phyloP scores from a whole-genome alignment of 2,888 invertebrate species.

The Lordiphosa andalusiaca region DNA sequence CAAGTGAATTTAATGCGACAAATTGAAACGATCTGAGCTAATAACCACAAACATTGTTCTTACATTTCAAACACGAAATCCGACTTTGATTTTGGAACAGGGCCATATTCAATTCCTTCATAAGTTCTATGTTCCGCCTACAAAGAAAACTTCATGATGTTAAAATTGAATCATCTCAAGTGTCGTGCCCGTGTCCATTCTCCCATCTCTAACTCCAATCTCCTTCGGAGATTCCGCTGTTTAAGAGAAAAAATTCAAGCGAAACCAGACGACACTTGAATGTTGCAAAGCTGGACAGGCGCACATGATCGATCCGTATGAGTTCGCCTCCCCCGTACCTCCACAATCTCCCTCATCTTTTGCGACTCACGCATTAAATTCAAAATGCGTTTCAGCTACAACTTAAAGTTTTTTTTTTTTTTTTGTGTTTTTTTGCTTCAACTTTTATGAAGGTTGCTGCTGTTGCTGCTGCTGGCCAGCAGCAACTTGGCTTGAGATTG shows the following conservation, averaged over 20 bases:
- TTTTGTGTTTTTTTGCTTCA: slow-evolving; percentile 11
- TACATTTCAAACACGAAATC: too few relatives aligned
- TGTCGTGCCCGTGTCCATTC: too few relatives aligned
- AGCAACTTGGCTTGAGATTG: slow-evolving; percentile 15
- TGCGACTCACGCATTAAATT: slow-evolving; percentile 66
- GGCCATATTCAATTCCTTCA: too few relatives aligned
- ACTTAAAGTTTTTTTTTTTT: slow-evolving; percentile 13
- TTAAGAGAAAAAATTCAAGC: slow-evolving; percentile 38
- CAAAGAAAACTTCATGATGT: too few relatives aligned
- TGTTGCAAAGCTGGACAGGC: slow-evolving; percentile 73
- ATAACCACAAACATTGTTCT: too few relatives aligned
- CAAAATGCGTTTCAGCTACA: slow-evolving; percentile 66
- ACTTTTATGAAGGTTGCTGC: slow-evolving; percentile 54
- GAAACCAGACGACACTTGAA: slow-evolving; percentile 73
- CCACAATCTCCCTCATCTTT: not conserved
- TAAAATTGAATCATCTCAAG: too few relatives aligned
- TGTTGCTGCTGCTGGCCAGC: slow-evolving; percentile 22
- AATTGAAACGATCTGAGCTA: too few relatives aligned
- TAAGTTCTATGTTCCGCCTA: too few relatives aligned
- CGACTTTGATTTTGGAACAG: too few relatives aligned
- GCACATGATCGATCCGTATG: slow-evolving; percentile 74
- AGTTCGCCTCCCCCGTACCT: slow-evolving; percentile 28
- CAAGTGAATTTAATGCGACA: too few relatives aligned
- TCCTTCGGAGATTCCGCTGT: slow-evolving; percentile 1
- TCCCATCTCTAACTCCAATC: slow-evolving; percentile 5